Base-by-base conservation (phyloP, 2,797 vertebrate genomes). In the Arctocebus calabarensis region DNA sequence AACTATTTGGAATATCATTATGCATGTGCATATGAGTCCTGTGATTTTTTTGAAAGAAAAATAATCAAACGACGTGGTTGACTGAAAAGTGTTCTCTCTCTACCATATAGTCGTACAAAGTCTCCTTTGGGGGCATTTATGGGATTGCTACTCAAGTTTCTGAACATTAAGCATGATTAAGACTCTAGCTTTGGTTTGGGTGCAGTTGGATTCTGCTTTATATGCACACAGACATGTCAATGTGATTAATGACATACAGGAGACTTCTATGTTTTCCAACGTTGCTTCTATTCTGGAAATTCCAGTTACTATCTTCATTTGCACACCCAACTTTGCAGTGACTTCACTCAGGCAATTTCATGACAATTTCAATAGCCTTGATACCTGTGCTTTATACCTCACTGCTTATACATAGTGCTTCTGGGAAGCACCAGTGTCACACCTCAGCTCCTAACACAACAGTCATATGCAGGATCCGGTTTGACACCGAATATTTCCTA, bases 351-450 rank as follows among this genome's bases (percentile, higher is more conserved):
- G 14, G 48, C 62, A 79, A 57, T 79, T 57, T 79, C 2, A 3
- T 82, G 85, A 90, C 48, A 82, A 22, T 88, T 91, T 94, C 77
- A 11, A 37, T 70, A 78, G 88, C 57, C 86, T 93, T 90, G 90
- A 68, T 5, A 7, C 59, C 7, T 17, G 48, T 34, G 43, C 59
- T 84, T 97, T 90, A 77, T 70, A 96, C 88, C 90, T 96, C 90
- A 82, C 55, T 48, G 91, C 83, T 48, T 79, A 48, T 62, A 77
- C 78, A 16, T 13, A 84, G 70, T 40, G 20, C 66, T 94, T 74
- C 93, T 90, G 88, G 93, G 94, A 89, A 95, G 55, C 3, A 11
- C 91, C 77, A 25, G 37, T 78, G 66, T 94, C 94, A 95, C 94
- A 81, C 64, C 85, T 57, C 81, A 86, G 81, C 79, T 96, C 70